Percentiles rank a stretch among this genome's conserved stretches.
These are phyloP conservation scores for Melanotaenia parkinsoni DNA, from an alignment of 2,797 vertebrate genomes.

Conservation along the genomic window DNA sequence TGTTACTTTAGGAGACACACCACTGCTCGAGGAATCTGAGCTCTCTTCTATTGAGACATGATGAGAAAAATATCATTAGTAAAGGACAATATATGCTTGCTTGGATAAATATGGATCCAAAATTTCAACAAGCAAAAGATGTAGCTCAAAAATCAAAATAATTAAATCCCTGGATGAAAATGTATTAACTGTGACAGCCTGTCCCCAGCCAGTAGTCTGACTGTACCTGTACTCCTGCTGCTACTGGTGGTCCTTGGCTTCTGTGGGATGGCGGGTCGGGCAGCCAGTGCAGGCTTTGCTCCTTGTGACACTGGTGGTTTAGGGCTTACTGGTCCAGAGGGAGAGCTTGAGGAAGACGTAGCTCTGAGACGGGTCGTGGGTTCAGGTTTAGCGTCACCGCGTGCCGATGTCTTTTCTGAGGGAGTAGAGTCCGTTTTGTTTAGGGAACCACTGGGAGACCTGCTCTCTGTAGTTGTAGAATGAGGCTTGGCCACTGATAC, in stretches of 20 bases:
- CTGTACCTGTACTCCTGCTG: slow-evolving; percentile 79
- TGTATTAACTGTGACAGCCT: too few species aligned
- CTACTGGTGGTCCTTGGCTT: slow-evolving; percentile 85
- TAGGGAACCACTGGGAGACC: slow-evolving; percentile 60
- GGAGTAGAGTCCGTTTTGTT: slow-evolving; percentile 78
- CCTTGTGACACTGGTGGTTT: slow-evolving; percentile 89
- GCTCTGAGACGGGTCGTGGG: slow-evolving; percentile 78
- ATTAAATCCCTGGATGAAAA: not conserved
- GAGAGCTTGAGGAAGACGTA: slow-evolving; percentile 78
- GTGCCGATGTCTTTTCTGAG: slow-evolving; percentile 84
- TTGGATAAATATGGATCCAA: not conserved
- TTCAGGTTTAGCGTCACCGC: slow-evolving; percentile 86
- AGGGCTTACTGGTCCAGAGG: slow-evolving; percentile 77
- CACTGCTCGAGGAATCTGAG: slow-evolving; percentile 83
- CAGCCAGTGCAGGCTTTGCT: slow-evolving; percentile 86
- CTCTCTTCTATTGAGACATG: slow-evolving; percentile 83
- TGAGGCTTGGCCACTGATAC: slow-evolving; percentile 77
- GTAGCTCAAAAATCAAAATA: not conserved
- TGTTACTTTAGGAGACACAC: slow-evolving; percentile 83
- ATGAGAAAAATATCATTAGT: not conserved
- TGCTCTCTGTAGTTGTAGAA: slow-evolving; percentile 79
- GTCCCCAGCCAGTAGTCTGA: not conserved
- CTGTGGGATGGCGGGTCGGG: slow-evolving; percentile 89
- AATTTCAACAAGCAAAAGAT: not conserved
- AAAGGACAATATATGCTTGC: not conserved